phyloP scores from a whole-genome alignment of 2,888 invertebrate species.

The Euplagia quadripunctaria region DNA sequence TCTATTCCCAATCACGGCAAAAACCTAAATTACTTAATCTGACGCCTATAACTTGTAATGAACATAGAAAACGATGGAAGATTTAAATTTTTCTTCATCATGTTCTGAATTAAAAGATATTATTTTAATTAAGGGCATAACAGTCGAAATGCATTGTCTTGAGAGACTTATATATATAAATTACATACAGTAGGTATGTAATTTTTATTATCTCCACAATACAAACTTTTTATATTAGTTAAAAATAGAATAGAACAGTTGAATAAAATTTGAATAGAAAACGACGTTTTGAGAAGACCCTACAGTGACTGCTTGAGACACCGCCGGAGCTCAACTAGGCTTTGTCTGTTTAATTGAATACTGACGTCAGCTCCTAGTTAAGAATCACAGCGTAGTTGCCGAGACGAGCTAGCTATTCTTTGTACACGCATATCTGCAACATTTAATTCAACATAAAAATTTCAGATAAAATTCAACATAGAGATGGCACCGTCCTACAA shows the following conservation, averaged over 20 bases:
- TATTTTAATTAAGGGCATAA: not conserved
- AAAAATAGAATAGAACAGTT: not conserved
- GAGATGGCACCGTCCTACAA: not conserved
- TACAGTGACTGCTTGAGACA: not conserved
- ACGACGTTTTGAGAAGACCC: too few species aligned
- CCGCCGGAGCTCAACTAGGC: not conserved
- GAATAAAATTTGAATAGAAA: not conserved
- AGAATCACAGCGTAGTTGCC: not conserved
- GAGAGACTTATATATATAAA: not conserved
- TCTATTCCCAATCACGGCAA: not conserved
- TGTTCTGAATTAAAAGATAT: too few species aligned
- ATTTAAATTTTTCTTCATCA: too few species aligned
- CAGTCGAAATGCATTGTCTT: not conserved
- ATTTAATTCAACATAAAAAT: not conserved
- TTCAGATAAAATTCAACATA: too few species aligned
- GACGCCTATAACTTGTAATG: too few species aligned
- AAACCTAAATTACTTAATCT: too few species aligned
- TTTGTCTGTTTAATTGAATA: not conserved
- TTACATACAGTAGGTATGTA: not conserved
- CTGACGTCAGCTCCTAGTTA: not conserved
- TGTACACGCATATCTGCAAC: not conserved
- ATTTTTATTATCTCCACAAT: too few species aligned
- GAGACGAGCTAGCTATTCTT: not conserved
- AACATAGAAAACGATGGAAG: too few species aligned
- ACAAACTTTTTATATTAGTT: not conserved